Base-by-base conservation (phyloP, 1,140 invertebrate genomes). In the Scaptomyza montana region DNA sequence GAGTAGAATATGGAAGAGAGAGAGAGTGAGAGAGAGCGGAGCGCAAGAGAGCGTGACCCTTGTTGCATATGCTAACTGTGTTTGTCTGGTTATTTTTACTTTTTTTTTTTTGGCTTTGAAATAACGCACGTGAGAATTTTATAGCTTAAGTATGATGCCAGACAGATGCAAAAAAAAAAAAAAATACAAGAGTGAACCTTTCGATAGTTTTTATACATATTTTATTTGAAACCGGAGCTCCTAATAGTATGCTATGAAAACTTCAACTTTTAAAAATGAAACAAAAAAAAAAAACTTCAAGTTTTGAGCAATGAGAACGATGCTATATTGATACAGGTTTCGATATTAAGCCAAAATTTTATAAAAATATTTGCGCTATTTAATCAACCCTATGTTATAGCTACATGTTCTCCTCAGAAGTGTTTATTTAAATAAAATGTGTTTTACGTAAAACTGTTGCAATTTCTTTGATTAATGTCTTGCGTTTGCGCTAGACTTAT, bases 21-120 rank as follows among this genome's bases (percentile, higher is more conserved):
- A n/a, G 43, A 54, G 43, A 30, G 33, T 4, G 39, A n/a, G 43
- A 67, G 78, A 46, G 63, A 72, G 63, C 50, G 4, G n/a, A 30
- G 39, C n/a, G 16, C 12, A 43, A 53, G 59, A 53, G 67, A 73
- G 62, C 54, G 12, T 64, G 65, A 65, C 36, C 53, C 47, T 70
- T 80, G 78, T 86, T 87, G 82, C 66, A 81, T 78, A 66, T 82
- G 67, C 50, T 69, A 47, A 41, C 39, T 47, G 39, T 43, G 12
- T n/a, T n/a, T 43, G 39, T 43, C 33, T 36, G 33, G 33, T 36
- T 36, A 13, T 49, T 56, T 30, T 21, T 9, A 36, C 1, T 51
- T 36, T 68, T 54, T 36, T 51, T 43, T 54, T 36, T 51, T 43
- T 51, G 10, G 51, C 46, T 45, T 55, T 8, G 10, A 39, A 43